Evolutionary conservation across 2,113 vertebrate species (phyloP).

Genomic region (Cavia porcellus): DNA sequence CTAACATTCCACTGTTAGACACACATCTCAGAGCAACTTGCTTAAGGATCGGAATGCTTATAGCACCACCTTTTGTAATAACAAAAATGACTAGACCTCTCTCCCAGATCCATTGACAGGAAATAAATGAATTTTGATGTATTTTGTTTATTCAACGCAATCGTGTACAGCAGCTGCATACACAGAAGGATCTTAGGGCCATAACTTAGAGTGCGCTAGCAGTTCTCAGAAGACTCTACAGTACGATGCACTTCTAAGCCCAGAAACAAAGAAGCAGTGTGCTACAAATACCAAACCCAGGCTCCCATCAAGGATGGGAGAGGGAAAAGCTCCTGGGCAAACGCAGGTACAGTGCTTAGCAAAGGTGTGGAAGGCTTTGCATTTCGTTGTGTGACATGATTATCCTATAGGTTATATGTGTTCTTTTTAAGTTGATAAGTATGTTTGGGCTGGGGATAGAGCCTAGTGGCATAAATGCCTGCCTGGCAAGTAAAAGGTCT

Average conservation of each 20-base stretch:
- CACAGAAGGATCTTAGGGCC: background rate
- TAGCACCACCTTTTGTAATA: background rate
- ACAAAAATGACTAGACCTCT: background rate
- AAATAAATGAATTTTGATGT: background rate
- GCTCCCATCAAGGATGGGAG: background rate
- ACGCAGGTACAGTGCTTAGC: background rate
- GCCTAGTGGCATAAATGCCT: too few relatives aligned
- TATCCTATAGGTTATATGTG: background rate
- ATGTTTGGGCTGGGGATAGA: background rate
- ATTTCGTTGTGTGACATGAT: background rate
- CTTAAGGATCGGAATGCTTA: background rate
- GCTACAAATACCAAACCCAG: background rate
- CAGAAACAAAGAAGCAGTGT: background rate
- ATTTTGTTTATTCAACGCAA: background rate
- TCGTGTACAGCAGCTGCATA: background rate
- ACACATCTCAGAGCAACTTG: background rate
- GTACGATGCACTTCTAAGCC: background rate
- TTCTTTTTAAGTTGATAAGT: constrained; percentile 31
- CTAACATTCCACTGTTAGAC: background rate
- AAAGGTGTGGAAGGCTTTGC: background rate
- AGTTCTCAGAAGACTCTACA: background rate
- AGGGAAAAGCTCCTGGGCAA: background rate
- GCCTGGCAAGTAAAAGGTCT: too few relatives aligned
- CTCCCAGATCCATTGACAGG: background rate
- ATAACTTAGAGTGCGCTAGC: background rate